Evolutionary conservation across 2,797 vertebrate species (phyloP).

Genomic region (Spinus pinus): DNA sequence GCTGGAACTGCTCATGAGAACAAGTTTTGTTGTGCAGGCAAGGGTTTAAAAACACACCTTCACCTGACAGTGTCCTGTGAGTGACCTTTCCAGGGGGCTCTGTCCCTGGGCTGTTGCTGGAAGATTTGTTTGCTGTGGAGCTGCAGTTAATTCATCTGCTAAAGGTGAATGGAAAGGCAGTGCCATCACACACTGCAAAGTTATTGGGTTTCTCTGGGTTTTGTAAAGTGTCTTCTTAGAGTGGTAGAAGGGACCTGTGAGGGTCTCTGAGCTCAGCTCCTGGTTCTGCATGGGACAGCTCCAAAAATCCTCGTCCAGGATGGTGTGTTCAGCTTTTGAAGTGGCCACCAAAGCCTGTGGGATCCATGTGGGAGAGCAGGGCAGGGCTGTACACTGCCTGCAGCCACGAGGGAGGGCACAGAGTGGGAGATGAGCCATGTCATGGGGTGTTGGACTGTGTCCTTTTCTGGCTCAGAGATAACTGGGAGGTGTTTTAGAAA

Average conservation of each 20-base stretch:
- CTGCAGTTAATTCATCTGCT: background rate
- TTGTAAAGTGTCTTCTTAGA: background rate
- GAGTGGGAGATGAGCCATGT: accelerated
- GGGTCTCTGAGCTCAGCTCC: background rate
- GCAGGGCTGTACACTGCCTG: background rate
- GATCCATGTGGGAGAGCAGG: background rate
- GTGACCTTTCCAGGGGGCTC: background rate
- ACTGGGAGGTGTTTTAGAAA: background rate
- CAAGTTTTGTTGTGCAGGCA: background rate
- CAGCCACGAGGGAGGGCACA: background rate
- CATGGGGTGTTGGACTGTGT: background rate
- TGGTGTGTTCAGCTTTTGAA: background rate
- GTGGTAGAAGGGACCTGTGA: accelerated
- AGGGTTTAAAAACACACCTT: background rate
- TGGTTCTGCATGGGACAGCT: background rate
- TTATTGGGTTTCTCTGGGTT: background rate
- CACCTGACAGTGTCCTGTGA: background rate
- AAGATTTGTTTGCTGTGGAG: background rate
- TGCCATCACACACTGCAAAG: background rate
- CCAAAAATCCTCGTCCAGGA: background rate
- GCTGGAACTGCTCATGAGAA: background rate
- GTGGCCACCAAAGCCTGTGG: background rate
- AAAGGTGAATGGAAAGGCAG: background rate
- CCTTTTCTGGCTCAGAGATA: background rate
- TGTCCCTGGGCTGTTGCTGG: background rate